Base-by-base conservation (phyloP, 1,140 invertebrate species). In the Dendroctonus valens region DNA sequence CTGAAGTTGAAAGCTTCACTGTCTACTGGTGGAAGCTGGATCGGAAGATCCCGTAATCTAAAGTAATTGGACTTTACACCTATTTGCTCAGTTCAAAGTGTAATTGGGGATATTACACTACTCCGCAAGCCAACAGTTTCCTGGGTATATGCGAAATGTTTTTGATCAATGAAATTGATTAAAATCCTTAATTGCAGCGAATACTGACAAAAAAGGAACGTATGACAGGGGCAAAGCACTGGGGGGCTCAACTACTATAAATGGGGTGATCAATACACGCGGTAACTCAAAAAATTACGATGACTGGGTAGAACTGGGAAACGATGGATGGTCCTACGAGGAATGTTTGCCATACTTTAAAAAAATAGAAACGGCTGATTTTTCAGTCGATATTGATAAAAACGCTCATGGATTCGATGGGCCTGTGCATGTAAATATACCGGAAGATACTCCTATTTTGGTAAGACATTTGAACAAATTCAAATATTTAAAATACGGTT, bases 181-280 rank as follows among this genome's bases (percentile, higher is more conserved):
- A 46, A 46, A 46, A 12, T 9, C 26, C 8, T 7, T 51, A 51
- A 11, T 51, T 51, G 11, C 7, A n/a, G 8, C 8, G 8, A 12
- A 12, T 55, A 55, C 26, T 15, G 80, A 12, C 76, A 79, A 37
- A 75, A 78, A 3, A 40, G 87, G 86, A 69, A 82, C 79, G 44
- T 83, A 85, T 80, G 85, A 85, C 0, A 76, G 85, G 58, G 87
- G 87, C 4, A 86, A 82, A 72, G 84, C 82, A 0, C 73, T 90
- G 2, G 92, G 92, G 0, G 92, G 92, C 0, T 85, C 86, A 0
- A 90, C 88, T 14, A 86, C 89, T 5, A 85, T 96, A 26, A 95
- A 96, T 76, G 91, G 88, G 57, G 93, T 94, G 91, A 87, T 94
- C 11, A 94, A 95, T 76, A 88, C 92, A 0, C 81, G 93, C 41